A percentile compares a stretch with the other conserved stretches of the same genome.
These are phyloP conservation scores for Caenorhabditis panamensis DNA, from an alignment of 2,888 invertebrate genomes.

Conservation along the genomic window DNA sequence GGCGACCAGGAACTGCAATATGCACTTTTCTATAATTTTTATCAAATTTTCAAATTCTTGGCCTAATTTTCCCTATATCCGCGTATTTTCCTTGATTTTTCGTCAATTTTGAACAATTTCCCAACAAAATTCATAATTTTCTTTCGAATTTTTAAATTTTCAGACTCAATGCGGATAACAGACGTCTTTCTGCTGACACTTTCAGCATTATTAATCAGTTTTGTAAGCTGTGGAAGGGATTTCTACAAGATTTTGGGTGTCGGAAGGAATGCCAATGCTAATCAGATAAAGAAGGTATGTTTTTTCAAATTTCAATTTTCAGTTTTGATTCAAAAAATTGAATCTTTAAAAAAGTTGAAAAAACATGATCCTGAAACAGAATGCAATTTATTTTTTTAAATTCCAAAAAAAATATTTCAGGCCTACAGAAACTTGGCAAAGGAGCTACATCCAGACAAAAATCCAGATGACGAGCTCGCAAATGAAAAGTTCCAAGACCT, in stretches of 20 bases:
- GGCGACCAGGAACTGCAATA: not conserved
- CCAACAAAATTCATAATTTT: slow-evolving; percentile 7
- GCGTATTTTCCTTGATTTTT: not conserved
- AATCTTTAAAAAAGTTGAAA: too few relatives aligned
- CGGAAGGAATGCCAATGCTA: slow-evolving; percentile 89
- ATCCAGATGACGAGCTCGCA: slow-evolving; percentile 93
- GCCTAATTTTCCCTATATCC: not conserved
- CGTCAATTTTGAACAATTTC: not conserved
- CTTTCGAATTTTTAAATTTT: not conserved
- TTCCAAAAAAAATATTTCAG: too few relatives aligned
- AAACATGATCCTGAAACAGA: too few relatives aligned
- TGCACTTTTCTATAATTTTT: slow-evolving; percentile 1
- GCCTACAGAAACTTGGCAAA: slow-evolving; percentile 88
- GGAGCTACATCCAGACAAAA: slow-evolving; percentile 97
- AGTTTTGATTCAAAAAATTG: slow-evolving; percentile 3
- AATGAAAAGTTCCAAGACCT: slow-evolving; percentile 88
- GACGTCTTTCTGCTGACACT: slow-evolving; percentile 22
- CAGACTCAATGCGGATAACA: slow-evolving; percentile 38
- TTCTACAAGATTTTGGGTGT: slow-evolving; percentile 85
- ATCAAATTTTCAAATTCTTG: not conserved
- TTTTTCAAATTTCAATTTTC: too few relatives aligned
- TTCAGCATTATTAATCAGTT: slow-evolving; percentile 17
- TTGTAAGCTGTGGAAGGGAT: slow-evolving; percentile 76
- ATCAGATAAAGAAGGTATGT: slow-evolving; percentile 93
- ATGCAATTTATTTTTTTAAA: too few relatives aligned